Base-by-base conservation (phyloP, 1,140 invertebrate genomes). In the Mya arenaria region DNA sequence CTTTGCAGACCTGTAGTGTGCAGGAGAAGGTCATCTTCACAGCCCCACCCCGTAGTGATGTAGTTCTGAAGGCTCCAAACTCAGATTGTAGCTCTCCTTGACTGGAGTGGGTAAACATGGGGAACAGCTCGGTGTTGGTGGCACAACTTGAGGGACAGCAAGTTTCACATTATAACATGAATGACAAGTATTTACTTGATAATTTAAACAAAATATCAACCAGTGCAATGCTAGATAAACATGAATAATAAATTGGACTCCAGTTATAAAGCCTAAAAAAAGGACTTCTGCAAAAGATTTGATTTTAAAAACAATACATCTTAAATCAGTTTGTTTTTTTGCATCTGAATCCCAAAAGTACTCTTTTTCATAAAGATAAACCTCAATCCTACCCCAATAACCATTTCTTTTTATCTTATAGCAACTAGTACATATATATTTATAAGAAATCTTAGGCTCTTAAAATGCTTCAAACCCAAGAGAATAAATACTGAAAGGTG, bases 21-120 rank as follows among this genome's bases (percentile, higher is more conserved):
- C 84, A 85, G 1, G 84, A 77, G 30, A 85, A 85, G 19, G 77
- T 71, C 84, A 85, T 85, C 4, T 71, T 39, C 3, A 85, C 84
- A 10, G 84, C 69, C 10, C 77, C 84, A 15, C 84, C 84, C 15
- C 62, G 62, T 4, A 85, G 32, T 25, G 48, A 56, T 28, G 69
- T 72, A 52, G 69, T 72, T 37, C 69, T 72, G 48, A 72, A 72
- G 34, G 84, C 81, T 10, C 84, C 81, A 30, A 85, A 85, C 1
- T 73, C 56, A 8, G 75, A 62, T 8, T 60, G 52, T 0, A 85
- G 25, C n/a, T 60, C 79, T 13, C 84, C 84, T 28, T 83, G 84
- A 55, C 80, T 72, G n/a, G 58, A 48, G 4, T 55, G 23, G 15
- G 0, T 1, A 15, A 78, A 66, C 5, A 62, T 19, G 0, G 74